Evolutionary conservation across 2,113 vertebrate genomes (phyloP).

Genomic region (Picathartes gymnocephalus): DNA sequence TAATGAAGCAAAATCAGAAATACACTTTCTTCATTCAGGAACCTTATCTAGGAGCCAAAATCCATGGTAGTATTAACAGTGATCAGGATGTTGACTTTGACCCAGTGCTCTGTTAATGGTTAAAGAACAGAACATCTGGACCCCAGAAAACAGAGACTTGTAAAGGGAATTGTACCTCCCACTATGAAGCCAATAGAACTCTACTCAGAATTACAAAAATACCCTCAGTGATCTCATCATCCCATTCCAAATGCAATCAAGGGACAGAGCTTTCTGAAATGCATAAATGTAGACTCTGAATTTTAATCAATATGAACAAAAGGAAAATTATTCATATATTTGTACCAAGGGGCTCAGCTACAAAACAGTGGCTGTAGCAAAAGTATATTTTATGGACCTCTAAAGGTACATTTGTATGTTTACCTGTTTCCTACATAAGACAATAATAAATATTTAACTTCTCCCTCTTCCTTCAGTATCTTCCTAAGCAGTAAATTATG

Average conservation of each 20-base stretch:
- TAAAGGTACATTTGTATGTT: not conserved
- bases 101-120: fast-evolving
- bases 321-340: not conserved
- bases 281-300: not conserved
- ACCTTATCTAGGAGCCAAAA: not conserved
- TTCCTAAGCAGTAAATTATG: not conserved
- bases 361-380: not conserved
- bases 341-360: not conserved
- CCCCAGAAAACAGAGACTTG: not conserved
- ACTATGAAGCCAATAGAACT: not conserved
- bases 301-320: not conserved
- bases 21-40: not conserved
- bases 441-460: not conserved
- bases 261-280: not conserved
- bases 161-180: not conserved
- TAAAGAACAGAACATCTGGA: not conserved
- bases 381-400: not conserved
- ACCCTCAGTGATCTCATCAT: not conserved
- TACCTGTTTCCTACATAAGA: not conserved
- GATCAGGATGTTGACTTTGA: not conserved
- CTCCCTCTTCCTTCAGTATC: not conserved
- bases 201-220: not conserved
- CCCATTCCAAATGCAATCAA: not conserved
- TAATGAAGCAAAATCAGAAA: not conserved
- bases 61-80: not conserved